phyloP scores from a whole-genome alignment of 2,113 vertebrate species.

The Cavia aperea region DNA sequence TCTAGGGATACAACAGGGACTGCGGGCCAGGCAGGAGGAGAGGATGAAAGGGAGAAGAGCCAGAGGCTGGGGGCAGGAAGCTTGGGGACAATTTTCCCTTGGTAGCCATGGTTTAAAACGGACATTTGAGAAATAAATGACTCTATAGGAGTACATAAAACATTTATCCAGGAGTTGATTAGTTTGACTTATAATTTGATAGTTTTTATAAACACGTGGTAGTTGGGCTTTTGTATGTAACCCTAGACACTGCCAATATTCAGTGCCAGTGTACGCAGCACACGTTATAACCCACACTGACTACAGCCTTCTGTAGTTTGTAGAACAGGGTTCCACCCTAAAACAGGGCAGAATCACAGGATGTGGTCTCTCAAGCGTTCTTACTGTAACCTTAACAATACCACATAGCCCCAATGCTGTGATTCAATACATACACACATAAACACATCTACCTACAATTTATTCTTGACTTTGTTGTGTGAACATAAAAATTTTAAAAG shows the following conservation, averaged over 20 bases:
- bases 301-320: too few species aligned
- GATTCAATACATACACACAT: rapidly evolving
- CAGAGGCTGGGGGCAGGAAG: not conserved
- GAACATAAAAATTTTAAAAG: not conserved
- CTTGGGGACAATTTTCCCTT: not conserved
- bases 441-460: not conserved
- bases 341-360: not conserved
- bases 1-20: not conserved
- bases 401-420: not conserved
- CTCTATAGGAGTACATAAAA: not conserved
- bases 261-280: not conserved
- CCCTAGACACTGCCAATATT: not conserved
- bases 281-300: not conserved
- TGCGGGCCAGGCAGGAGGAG: not conserved
- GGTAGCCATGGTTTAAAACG: not conserved
- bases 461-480: not conserved
- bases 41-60: not conserved
- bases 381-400: not conserved
- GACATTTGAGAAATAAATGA: not conserved
- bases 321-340: not conserved
- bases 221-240: not conserved
- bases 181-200: not conserved
- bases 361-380: not conserved
- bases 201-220: not conserved
- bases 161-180: not conserved